Percentiles rank a stretch among this genome's conserved stretches.
Conservation (phyloP, 2,113 vertebrate genomes). For the Varanus komodoensis region DNA sequence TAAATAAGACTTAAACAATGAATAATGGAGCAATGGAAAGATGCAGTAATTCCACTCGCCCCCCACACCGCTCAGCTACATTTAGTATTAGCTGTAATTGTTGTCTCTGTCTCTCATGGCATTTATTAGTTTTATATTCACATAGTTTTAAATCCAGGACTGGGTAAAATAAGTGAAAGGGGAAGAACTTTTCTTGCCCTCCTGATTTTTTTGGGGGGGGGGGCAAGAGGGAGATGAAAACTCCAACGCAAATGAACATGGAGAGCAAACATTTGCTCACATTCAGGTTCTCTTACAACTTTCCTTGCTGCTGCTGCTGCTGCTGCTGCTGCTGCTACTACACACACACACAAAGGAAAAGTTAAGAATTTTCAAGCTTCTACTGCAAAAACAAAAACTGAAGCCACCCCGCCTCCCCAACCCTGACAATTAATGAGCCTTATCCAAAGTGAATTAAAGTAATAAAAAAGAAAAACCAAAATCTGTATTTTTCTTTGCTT, state of each 20-base stretch:
- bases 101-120: not conserved
- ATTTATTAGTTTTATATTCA: conserved; percentile 9
- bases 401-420: no score
- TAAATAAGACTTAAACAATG: conserved; percentile 3
- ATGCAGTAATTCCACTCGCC: not conserved
- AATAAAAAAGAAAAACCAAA: conserved; percentile 2
- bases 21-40: not conserved
- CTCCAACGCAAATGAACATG: not conserved
- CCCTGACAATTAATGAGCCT: not conserved
- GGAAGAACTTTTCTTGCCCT: not conserved
- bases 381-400: not conserved
- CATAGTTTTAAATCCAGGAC: not conserved
- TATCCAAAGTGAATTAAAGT: not conserved
- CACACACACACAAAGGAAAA: not conserved
- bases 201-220: not conserved
- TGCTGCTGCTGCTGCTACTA: no score
- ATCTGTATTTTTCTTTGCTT: not conserved
- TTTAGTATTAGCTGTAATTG: not conserved
- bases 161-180: not conserved
- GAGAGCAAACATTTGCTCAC: not conserved
- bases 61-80: not conserved
- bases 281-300: not conserved
- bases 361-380: conserved; percentile 6
- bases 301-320: not conserved
- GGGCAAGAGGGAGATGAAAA: not conserved